phyloP scores from a whole-genome alignment of 2,113 vertebrate species.

The Athene noctua region DNA sequence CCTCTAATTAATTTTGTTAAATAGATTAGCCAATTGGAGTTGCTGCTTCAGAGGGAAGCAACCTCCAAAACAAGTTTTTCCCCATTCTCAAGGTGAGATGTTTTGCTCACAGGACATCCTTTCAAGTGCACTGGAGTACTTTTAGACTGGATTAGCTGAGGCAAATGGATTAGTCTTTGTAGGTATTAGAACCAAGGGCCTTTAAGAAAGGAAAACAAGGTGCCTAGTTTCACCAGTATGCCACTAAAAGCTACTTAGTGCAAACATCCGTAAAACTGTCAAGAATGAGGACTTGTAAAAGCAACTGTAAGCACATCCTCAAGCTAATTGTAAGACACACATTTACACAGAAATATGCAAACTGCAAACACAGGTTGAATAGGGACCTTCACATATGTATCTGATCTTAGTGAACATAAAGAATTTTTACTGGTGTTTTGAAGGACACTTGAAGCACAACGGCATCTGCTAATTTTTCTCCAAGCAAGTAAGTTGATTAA shows the following conservation, averaged over 20 bases:
- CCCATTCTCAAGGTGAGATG: constrained; percentile 70
- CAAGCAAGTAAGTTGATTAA: not conserved
- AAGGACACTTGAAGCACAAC: not conserved
- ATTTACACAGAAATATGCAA: constrained; percentile 57
- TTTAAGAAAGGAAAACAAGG: constrained; percentile 72
- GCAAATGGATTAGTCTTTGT: constrained; percentile 65
- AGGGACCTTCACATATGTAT: not conserved
- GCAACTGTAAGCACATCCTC: constrained; percentile 66
- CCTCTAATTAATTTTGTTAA: constrained; percentile 70
- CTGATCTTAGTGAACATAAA: not conserved
- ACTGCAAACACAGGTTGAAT: constrained; percentile 45
- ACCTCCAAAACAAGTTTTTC: constrained; percentile 62
- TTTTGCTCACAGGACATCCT: constrained; percentile 58
- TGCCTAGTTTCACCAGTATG: constrained; percentile 70
- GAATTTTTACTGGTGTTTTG: not conserved
- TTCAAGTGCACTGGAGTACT: constrained; percentile 62
- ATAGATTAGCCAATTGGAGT: constrained; percentile 65
- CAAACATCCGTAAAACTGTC: constrained; percentile 78
- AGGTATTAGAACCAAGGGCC: constrained; percentile 69
- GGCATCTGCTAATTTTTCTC: constrained; percentile 15
- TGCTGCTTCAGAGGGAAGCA: constrained; percentile 61
- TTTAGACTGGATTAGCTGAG: constrained; percentile 70
- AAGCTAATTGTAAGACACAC: constrained; percentile 56
- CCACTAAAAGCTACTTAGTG: constrained; percentile 76
- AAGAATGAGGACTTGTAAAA: constrained; percentile 70